phyloP scores from a whole-genome alignment of 2,888 invertebrate genomes.

The Allolobophora icterica region DNA sequence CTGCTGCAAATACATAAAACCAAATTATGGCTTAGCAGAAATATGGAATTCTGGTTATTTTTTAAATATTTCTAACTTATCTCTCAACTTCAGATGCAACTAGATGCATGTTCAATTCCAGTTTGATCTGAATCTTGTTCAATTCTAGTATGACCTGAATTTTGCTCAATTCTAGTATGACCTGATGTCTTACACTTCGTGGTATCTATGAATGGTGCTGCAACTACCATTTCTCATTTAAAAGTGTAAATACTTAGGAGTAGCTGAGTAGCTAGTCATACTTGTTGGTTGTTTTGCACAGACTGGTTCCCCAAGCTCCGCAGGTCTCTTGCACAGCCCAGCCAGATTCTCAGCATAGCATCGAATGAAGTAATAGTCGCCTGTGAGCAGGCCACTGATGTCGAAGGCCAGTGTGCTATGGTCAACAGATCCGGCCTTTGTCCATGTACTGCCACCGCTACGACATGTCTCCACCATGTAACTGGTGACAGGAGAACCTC shows the following conservation, averaged over 20 bases:
- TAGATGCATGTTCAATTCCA: too few relatives aligned
- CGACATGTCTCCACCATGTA: constrained; percentile 58
- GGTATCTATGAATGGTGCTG: too few relatives aligned
- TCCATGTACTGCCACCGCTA: constrained; percentile 35
- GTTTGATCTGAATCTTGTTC: too few relatives aligned
- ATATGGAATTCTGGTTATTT: too few relatives aligned
- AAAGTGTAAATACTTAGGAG: neutral
- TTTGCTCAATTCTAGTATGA: too few relatives aligned
- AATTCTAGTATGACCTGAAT: too few relatives aligned
- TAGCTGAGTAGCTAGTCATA: constrained; percentile 44
- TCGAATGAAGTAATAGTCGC: constrained; percentile 76
- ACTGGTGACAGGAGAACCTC: constrained; percentile 50
- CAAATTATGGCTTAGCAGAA: too few relatives aligned
- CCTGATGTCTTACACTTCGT: too few relatives aligned
- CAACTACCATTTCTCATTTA: neutral
- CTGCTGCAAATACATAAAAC: too few relatives aligned
- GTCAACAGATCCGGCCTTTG: constrained; percentile 13
- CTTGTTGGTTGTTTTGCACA: constrained; percentile 54
- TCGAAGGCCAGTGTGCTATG: constrained; percentile 48
- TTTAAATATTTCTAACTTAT: too few relatives aligned
- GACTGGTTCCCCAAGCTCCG: constrained; percentile 45
- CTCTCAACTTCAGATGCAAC: too few relatives aligned
- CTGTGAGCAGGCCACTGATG: constrained; percentile 42
- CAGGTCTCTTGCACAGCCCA: constrained; percentile 68
- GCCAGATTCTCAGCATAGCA: constrained; percentile 85